Percentiles rank a stretch among this genome's conserved stretches.
Conservation (phyloP, 2,888 invertebrate genomes). For the Cerceris rybyensis region DNA sequence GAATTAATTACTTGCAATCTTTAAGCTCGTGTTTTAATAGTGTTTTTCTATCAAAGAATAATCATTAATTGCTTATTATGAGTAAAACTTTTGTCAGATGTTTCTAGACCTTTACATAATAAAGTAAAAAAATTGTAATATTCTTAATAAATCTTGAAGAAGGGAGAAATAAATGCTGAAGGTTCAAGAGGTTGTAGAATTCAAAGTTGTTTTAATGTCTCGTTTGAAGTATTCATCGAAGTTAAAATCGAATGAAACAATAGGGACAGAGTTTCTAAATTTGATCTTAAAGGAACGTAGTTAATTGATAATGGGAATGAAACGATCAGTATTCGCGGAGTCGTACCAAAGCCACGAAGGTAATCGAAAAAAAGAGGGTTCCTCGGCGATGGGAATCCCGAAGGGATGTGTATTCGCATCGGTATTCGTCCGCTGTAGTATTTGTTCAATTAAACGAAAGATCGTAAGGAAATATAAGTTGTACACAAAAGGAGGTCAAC, state of each 20-base stretch:
- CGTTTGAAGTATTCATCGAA: not conserved
- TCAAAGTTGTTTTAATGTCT: too few relatives aligned
- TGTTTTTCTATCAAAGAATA: slow-evolving; percentile 67
- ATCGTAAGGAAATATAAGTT: slow-evolving; percentile 58
- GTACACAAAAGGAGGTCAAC: slow-evolving; percentile 50
- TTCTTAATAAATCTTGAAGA: not conserved
- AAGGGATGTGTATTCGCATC: slow-evolving; percentile 43
- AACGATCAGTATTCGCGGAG: slow-evolving; percentile 48
- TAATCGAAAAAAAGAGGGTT: slow-evolving; percentile 47
- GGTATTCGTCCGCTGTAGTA: slow-evolving; percentile 48
- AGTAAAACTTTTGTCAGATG: slow-evolving; percentile 15
- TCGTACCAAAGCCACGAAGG: slow-evolving; percentile 34
- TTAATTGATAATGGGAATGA: slow-evolving; percentile 48
- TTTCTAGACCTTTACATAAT: not conserved
- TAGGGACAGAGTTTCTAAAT: slow-evolving; percentile 12
- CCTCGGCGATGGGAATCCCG: slow-evolving; percentile 16
- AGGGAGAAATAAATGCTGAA: too few relatives aligned
- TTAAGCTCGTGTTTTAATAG: slow-evolving; percentile 63
- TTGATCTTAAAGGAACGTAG: slow-evolving; percentile 32
- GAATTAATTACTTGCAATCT: slow-evolving; percentile 76
- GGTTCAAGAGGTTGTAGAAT: too few relatives aligned
- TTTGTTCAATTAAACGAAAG: slow-evolving; percentile 55
- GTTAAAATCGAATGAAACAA: not conserved
- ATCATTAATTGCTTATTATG: slow-evolving; percentile 52
- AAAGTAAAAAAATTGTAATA: not conserved